phyloP scores from a whole-genome alignment of 64 coral and sea anemone genomes.

The Pocillopora verrucosa region DNA sequence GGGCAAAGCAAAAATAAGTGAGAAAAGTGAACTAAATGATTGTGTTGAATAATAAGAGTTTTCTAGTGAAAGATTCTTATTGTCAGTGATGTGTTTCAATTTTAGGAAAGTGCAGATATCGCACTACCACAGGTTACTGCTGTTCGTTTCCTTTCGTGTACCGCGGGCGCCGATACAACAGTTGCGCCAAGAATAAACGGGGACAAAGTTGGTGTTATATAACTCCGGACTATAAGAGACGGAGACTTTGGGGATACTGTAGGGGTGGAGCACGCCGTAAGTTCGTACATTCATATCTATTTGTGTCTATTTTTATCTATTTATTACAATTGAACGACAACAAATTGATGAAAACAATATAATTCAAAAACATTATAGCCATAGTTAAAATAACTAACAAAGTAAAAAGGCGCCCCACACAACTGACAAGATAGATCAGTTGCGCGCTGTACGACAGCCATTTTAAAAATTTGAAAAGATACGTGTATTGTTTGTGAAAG shows the following conservation, averaged over 20 bases:
- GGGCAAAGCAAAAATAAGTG: too few relatives aligned
- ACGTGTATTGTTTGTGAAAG: too few relatives aligned
- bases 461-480: background rate
- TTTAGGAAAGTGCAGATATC: constrained; percentile 18
- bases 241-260: constrained; percentile 45
- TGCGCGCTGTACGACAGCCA: background rate
- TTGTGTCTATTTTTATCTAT: background rate
- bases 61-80: background rate
- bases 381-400: too few relatives aligned
- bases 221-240: constrained; percentile 26
- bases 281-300: background rate
- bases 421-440: too few relatives aligned
- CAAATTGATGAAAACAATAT: too few relatives aligned
- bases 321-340: background rate
- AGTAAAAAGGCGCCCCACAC: too few relatives aligned
- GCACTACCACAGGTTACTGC: constrained; percentile 42
- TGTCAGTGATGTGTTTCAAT: background rate
- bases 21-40: too few relatives aligned
- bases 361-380: too few relatives aligned
- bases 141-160: constrained; percentile 57
- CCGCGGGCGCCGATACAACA: constrained; percentile 15
- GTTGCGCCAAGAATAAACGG: constrained; percentile 17
- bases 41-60: too few relatives aligned
- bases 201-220: constrained; percentile 44
- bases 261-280: constrained; percentile 21